Conservation (phyloP, 2,797 vertebrate genomes). For the Cuculus canorus region DNA sequence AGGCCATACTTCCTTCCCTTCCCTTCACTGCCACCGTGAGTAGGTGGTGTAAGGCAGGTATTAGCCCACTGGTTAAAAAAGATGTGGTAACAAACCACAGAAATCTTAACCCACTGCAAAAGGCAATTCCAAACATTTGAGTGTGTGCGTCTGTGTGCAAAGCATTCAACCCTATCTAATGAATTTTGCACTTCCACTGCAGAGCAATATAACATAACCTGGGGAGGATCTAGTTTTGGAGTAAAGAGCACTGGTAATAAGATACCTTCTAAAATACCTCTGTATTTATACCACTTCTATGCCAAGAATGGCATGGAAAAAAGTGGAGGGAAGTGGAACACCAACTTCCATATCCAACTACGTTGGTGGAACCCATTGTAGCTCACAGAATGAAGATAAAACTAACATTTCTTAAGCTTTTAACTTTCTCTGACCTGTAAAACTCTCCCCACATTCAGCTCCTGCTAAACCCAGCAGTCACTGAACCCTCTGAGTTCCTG, state of each 20-base stretch:
- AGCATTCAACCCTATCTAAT: background rate
- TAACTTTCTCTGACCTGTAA: background rate
- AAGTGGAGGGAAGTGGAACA: background rate
- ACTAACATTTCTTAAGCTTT: background rate
- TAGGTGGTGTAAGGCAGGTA: fast-evolving
- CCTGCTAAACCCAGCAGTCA: background rate
- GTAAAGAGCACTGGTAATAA: background rate
- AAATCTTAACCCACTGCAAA: background rate
- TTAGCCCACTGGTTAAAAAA: background rate
- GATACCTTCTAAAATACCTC: background rate
- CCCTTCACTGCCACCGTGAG: background rate
- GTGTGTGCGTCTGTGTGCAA: background rate
- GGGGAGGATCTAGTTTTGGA: background rate
- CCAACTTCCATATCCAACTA: background rate
- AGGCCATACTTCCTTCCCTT: background rate
- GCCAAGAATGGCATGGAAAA: background rate
- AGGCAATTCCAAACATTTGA: background rate
- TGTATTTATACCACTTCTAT: background rate
- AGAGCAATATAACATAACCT: background rate
- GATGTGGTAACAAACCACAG: background rate
- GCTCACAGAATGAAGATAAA: background rate
- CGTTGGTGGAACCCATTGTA: background rate
- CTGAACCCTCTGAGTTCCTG: background rate
- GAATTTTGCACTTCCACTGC: background rate
- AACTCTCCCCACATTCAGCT: background rate